Evolutionary conservation across 2,797 vertebrate species (phyloP).

Genomic region (Myiotriccus ornatus): DNA sequence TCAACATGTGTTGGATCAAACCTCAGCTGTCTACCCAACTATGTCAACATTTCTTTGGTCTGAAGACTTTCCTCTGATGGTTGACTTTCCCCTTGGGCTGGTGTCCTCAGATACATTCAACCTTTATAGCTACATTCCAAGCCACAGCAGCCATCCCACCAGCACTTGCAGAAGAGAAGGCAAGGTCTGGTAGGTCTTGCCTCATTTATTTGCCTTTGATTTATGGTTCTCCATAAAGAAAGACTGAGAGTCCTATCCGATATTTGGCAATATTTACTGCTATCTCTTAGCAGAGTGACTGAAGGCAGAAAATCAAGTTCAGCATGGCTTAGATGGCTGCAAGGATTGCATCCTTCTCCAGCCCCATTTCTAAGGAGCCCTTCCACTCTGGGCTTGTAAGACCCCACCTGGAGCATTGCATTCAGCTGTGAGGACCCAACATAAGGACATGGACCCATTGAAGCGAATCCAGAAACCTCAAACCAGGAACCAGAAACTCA

Average conservation of each 20-base stretch:
- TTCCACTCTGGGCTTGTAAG: too few species aligned
- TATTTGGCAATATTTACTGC: not conserved
- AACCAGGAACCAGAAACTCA: too few species aligned
- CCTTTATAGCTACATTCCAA: not conserved
- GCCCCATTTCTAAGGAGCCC: not conserved
- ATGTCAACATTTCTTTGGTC: not conserved
- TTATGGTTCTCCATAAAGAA: not conserved
- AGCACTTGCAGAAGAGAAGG: not conserved
- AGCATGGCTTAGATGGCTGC: not conserved
- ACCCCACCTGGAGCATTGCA: too few species aligned
- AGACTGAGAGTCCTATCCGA: not conserved
- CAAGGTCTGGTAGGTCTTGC: not conserved
- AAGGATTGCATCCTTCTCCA: not conserved
- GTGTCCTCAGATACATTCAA: not conserved
- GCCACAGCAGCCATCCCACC: not conserved
- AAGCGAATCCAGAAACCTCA: too few species aligned
- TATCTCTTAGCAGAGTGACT: not conserved
- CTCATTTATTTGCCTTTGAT: not conserved
- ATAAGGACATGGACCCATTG: too few species aligned
- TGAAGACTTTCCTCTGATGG: not conserved
- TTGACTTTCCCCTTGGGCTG: not conserved
- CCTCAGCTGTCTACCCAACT: not conserved
- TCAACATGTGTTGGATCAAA: not conserved
- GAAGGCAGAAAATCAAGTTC: not conserved
- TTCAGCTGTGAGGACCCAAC: too few species aligned